These are phyloP conservation scores for Cephalotes varians DNA, from an alignment of 2,888 invertebrate species.

Conservation along the genomic window DNA sequence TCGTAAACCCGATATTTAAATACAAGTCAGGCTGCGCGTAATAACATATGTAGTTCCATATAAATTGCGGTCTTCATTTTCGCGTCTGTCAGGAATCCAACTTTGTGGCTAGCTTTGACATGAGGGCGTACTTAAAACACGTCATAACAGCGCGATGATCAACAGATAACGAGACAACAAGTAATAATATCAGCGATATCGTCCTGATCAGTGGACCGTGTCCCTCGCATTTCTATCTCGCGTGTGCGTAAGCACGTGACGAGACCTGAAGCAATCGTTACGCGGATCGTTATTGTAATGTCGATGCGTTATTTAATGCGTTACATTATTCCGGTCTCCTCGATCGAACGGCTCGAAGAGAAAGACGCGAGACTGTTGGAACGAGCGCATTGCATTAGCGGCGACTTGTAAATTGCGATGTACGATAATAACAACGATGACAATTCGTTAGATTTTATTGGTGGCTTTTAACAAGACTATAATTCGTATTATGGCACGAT, in stretches of 20 bases:
- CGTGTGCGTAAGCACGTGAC: slow-evolving; percentile 57
- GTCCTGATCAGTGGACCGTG: slow-evolving; percentile 67
- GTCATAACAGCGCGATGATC: slow-evolving; percentile 64
- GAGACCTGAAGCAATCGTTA: slow-evolving; percentile 33
- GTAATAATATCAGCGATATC: slow-evolving; percentile 69
- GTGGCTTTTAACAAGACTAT: slow-evolving; percentile 5
- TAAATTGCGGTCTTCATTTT: slow-evolving; percentile 69
- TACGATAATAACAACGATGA: neutral
- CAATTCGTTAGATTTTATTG: neutral
- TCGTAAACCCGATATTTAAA: slow-evolving; percentile 9
- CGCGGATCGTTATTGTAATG: slow-evolving; percentile 28
- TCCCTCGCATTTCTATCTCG: slow-evolving; percentile 61
- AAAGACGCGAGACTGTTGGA: slow-evolving; percentile 11
- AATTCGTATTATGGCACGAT: neutral
- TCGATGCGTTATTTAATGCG: too few relatives aligned
- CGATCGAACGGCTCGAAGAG: slow-evolving; percentile 4
- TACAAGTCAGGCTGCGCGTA: slow-evolving; percentile 1
- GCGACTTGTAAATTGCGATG: slow-evolving; percentile 13
- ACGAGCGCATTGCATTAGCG: slow-evolving; percentile 8
- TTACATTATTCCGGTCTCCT: slow-evolving; percentile 20
- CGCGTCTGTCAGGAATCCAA: slow-evolving; percentile 64
- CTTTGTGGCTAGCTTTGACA: slow-evolving; percentile 27
- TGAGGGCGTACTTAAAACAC: slow-evolving; percentile 48
- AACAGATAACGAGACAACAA: slow-evolving; percentile 70
- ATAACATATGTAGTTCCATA: neutral